Conservation (phyloP, 2,113 vertebrate genomes). For the Percopsis transmontana region DNA sequence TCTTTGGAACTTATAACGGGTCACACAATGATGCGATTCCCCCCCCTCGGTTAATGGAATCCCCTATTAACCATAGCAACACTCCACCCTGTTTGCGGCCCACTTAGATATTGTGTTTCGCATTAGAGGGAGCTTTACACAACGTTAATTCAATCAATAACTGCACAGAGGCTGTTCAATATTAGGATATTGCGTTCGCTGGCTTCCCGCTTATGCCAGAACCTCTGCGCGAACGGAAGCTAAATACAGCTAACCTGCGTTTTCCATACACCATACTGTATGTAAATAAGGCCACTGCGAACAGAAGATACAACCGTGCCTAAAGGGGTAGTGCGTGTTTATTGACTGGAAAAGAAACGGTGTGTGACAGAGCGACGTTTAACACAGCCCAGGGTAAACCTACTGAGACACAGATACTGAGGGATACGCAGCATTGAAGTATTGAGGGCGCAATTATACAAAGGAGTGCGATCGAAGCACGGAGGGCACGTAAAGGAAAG, state of each 20-base stretch:
- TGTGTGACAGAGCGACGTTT: too few relatives aligned
- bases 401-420: constrained; percentile 26
- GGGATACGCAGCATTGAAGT: constrained; percentile 29
- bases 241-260: constrained; percentile 15
- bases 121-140: constrained; percentile 27
- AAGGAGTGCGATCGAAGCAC: constrained; percentile 30
- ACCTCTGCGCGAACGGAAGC: constrained; percentile 22
- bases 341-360: too few relatives aligned
- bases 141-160: constrained; percentile 38
- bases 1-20: neutral
- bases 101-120: constrained; percentile 39
- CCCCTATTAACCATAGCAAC: neutral
- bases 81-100: constrained; percentile 1
- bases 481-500: constrained; percentile 27
- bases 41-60: neutral
- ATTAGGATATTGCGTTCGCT: neutral
- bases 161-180: constrained; percentile 16
- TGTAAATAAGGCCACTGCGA: too few relatives aligned
- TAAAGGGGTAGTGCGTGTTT: too few relatives aligned
- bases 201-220: neutral
- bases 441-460: constrained; percentile 2
- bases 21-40: constrained; percentile 16
- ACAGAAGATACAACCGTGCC: constrained; percentile 13
- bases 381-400: constrained; percentile 41
- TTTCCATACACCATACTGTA: too few relatives aligned